Conservation (phyloP, 2,888 invertebrate species). For the Eurytoma adleriae region DNA sequence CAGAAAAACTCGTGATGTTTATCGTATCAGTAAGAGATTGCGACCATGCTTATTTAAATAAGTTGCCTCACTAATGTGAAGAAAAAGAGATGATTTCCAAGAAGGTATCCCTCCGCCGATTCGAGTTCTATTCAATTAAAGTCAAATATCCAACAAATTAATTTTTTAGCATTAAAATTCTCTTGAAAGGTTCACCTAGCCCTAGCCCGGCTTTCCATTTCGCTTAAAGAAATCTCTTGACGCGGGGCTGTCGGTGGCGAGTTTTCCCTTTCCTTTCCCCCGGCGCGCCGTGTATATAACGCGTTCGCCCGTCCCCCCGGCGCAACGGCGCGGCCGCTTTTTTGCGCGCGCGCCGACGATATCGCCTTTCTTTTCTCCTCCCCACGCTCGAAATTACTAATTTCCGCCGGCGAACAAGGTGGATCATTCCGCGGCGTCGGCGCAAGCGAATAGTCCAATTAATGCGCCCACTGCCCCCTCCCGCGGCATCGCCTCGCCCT, state of each 20-base stretch:
- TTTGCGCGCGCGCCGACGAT: slow-evolving; percentile 42
- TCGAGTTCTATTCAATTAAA: too few species aligned
- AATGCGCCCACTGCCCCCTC: slow-evolving; percentile 59
- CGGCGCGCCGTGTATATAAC: background rate
- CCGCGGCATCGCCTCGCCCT: background rate
- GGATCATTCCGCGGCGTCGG: slow-evolving; percentile 59
- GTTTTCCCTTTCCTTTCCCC: background rate
- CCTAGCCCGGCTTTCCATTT: background rate
- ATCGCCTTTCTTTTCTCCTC: slow-evolving; percentile 46
- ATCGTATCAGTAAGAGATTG: too few species aligned
- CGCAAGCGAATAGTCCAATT: slow-evolving; percentile 61
- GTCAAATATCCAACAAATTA: too few species aligned
- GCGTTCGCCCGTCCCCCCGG: slow-evolving; percentile 16
- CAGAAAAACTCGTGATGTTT: too few species aligned
- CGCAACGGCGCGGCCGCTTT: slow-evolving; percentile 42
- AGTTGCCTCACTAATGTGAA: too few species aligned
- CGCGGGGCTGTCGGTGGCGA: slow-evolving; percentile 31
- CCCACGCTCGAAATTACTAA: slow-evolving; percentile 67
- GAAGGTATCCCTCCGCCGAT: too few species aligned
- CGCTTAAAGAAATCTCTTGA: slow-evolving; percentile 36
- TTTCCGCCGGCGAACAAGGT: slow-evolving; percentile 67
- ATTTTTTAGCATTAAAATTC: background rate
- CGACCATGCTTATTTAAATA: too few species aligned
- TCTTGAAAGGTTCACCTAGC: too few species aligned
- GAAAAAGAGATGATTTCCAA: too few species aligned